Evolutionary conservation across 2,113 vertebrate genomes (phyloP), one percentile per base, ranked within the genome.

Genomic region (Rhynchopsitta pachyrhyncha): DNA sequence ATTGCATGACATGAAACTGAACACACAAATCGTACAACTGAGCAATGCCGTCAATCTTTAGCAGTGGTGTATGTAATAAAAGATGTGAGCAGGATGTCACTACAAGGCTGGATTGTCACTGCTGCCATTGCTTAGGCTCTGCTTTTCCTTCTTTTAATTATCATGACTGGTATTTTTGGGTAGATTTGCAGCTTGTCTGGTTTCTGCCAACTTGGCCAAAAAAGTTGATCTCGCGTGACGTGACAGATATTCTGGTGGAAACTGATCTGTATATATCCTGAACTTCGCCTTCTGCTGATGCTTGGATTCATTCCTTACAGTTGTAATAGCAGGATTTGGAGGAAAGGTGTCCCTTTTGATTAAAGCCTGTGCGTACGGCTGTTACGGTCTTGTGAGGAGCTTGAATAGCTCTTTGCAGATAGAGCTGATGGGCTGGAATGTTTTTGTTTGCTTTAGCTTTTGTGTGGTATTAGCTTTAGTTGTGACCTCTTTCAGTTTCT

Each of bases 181-280:
- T 64, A 93, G 90, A 63, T 95, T 89, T 96, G 86, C 91, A 76
- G 81, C 77, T 92, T 82, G 70, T 89, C 86, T 97, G 6, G 92
- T 95, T 97, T 96, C 93, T 96, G 83, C 83, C 81, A 73, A 82
- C 59, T 82, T 89, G 92, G 70, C 96, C 96, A 96, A 96, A 96
- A 96, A 82, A 52, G 63, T 82, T 96, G 52, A 31, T 92, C 70
- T 82, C n/a, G 5, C 3, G 19, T 96, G 91, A 93, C 9, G 17
- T 15, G 41, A 85, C 75, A 91, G 94, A 89, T 89, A 92, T 53
- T 87, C 74, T 95, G 81, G 63, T 94, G 77, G 86, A 89, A 93
- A 91, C 80, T 2, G 7, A 17, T 79, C 80, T 10, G 20, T 50
- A 42, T 42, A 55, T 93, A 90, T 88, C 60, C 64, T 93, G 83